These are phyloP conservation scores for Morus bassanus DNA, from an alignment of 2,797 vertebrate species.

Conservation along the genomic window DNA sequence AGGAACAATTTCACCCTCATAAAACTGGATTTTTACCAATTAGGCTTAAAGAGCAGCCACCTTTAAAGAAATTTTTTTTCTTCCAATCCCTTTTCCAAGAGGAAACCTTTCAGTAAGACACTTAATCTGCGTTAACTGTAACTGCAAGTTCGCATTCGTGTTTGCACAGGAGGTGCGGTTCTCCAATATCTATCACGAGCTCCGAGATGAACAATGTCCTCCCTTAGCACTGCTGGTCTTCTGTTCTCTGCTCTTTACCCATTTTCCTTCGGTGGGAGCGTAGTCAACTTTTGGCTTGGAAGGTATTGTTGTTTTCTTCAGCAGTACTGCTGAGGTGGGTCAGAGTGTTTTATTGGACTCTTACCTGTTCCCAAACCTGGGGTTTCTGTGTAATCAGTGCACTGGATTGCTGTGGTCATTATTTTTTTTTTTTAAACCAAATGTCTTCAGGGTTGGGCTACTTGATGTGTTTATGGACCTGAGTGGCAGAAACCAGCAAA, in stretches of 20 bases:
- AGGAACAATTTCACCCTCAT: neutral
- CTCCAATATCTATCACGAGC: accelerated
- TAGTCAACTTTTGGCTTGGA: neutral
- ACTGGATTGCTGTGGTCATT: neutral
- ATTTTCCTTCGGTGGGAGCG: neutral
- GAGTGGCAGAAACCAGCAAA: neutral
- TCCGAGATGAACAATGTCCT: neutral
- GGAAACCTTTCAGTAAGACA: neutral
- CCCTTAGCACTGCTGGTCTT: neutral
- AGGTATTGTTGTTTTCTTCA: neutral
- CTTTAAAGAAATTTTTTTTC: neutral
- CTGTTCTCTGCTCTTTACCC: neutral
- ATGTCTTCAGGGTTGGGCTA: accelerated
- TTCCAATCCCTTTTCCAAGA: neutral
- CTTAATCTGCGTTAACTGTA: neutral
- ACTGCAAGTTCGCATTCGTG: neutral
- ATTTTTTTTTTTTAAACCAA: neutral
- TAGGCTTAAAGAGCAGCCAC: neutral
- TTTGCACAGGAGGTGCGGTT: neutral
- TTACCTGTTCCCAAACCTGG: neutral
- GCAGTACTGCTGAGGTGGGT: neutral
- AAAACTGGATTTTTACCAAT: neutral
- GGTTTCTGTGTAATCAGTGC: neutral
- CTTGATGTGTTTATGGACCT: neutral
- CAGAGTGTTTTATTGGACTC: neutral